Conservation (phyloP, 2,113 vertebrate species). For the Elgaria multicarinata region DNA sequence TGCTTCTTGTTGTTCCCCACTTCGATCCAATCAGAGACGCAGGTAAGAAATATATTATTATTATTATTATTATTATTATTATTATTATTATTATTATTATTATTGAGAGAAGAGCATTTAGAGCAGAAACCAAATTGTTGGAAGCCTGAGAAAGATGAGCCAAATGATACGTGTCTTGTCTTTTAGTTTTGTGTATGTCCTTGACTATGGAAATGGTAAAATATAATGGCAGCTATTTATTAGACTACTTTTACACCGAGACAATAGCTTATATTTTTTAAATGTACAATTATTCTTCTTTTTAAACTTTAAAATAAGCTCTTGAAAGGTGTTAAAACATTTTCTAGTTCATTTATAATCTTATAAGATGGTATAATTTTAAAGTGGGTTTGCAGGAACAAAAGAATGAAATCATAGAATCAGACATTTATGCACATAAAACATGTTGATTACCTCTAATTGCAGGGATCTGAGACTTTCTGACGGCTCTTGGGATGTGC, state of each 20-base stretch:
- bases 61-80: too few relatives aligned
- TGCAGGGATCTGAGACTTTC: conserved; percentile 61
- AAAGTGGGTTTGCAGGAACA: conserved; percentile 44
- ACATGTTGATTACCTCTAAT: conserved; percentile 64
- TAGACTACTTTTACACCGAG: not conserved
- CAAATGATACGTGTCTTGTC: not conserved
- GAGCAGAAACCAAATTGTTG: not conserved
- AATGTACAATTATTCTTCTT: not conserved
- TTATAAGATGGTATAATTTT: conserved; percentile 38
- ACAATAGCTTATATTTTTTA: conserved; percentile 7
- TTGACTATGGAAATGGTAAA: not conserved
- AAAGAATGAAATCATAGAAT: conserved; percentile 64
- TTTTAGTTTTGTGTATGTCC: not conserved
- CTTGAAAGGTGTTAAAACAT: conserved; percentile 45
- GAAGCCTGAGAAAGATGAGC: not conserved
- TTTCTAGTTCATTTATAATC: conserved; percentile 43
- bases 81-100: too few relatives aligned
- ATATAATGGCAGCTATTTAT: conserved; percentile 7
- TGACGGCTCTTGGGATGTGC: conserved; percentile 52
- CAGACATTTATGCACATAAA: conserved; percentile 53
- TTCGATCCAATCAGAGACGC: too few relatives aligned
- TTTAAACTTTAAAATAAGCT: conserved; percentile 33
- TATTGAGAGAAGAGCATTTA: not conserved
- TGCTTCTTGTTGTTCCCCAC: too few relatives aligned
- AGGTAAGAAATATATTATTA: too few relatives aligned